A percentile compares a stretch with the other conserved stretches of the same genome.
Evolutionary conservation across 92 coral and sea anemone species (phyloP).

Genomic region (Zoanthus solanderi): DNA sequence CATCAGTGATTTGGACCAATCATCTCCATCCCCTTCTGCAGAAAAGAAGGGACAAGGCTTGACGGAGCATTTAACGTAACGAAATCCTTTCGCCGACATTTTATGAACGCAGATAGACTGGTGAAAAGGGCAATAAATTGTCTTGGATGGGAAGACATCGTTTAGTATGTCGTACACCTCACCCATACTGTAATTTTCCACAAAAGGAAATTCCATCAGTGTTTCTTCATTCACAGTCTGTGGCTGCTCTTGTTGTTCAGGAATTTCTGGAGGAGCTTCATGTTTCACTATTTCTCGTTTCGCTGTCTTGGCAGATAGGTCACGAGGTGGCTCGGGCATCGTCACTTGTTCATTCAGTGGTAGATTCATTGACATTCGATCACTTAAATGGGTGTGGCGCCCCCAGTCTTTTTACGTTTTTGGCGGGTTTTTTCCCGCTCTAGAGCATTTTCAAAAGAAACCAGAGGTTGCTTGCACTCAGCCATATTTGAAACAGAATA

Average conservation of each 20-base stretch:
- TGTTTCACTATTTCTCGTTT: background rate
- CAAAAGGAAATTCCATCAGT: background rate
- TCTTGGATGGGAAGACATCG: background rate
- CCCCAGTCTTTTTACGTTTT: background rate
- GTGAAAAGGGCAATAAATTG: conserved; percentile 8
- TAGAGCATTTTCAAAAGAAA: too few relatives aligned
- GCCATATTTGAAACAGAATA: too few relatives aligned
- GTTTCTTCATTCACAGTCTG: background rate
- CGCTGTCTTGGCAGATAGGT: background rate
- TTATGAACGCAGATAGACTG: background rate
- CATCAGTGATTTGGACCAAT: background rate
- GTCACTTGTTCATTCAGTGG: background rate
- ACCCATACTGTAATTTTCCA: background rate
- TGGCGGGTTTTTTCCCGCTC: conserved; percentile 8
- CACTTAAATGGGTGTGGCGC: background rate
- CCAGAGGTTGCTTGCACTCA: too few relatives aligned
- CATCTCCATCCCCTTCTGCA: background rate
- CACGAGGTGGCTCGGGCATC: background rate
- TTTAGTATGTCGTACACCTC: background rate
- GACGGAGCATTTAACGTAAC: background rate
- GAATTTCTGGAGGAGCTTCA: background rate
- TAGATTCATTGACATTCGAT: background rate
- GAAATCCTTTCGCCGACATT: background rate
- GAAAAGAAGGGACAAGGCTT: background rate
- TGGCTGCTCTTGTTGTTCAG: background rate